Percentiles rank a stretch among this genome's conserved stretches.
These are phyloP conservation scores for Acrossocheilus wenchowensis DNA, from an alignment of 2,797 vertebrate genomes.

Conservation along the genomic window DNA sequence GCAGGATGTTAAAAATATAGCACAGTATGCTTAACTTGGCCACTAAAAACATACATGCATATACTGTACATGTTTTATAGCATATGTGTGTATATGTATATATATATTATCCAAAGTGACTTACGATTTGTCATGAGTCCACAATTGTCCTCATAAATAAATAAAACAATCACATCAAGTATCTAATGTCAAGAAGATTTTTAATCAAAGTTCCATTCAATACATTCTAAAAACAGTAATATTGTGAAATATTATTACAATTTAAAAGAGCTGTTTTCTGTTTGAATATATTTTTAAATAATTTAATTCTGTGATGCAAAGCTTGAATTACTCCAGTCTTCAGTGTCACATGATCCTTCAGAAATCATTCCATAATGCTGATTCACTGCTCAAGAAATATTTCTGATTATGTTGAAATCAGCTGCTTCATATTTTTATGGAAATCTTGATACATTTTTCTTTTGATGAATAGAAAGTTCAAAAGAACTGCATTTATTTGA, in stretches of 20 bases:
- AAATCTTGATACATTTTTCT: too few species aligned
- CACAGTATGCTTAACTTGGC: too few species aligned
- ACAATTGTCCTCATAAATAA: neutral
- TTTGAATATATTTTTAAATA: neutral
- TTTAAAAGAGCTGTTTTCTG: neutral
- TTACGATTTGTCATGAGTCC: too few species aligned
- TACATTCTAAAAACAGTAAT: neutral
- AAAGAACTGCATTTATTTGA: neutral
- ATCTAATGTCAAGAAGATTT: neutral
- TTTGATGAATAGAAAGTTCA: too few species aligned
- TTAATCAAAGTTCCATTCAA: neutral
- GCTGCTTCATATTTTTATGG: too few species aligned
- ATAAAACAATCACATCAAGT: neutral
- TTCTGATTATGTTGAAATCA: neutral
- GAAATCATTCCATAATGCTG: neutral
- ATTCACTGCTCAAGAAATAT: neutral
- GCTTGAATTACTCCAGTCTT: neutral
- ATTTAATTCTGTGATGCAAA: neutral
- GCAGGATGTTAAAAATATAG: too few species aligned
- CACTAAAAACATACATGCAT: too few species aligned
- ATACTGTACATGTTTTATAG: too few species aligned
- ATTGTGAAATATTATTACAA: neutral
- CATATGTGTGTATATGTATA: too few species aligned
- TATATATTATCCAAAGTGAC: too few species aligned
- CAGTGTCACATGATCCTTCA: neutral